Conservation (phyloP, 2,113 vertebrate genomes). For the Sapayoa aenigma region DNA sequence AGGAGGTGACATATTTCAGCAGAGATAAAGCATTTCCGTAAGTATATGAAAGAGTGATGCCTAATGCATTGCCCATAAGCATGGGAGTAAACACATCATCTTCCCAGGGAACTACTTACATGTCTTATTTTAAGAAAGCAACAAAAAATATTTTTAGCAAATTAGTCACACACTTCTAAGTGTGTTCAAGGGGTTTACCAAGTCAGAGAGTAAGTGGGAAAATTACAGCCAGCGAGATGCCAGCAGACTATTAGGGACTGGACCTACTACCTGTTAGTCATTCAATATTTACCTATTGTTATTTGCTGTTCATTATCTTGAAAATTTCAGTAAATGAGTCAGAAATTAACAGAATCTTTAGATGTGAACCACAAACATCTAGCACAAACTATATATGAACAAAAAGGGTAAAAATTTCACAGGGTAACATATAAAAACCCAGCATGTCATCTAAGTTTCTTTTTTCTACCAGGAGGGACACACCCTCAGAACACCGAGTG, state of each 20-base stretch:
- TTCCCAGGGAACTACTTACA: not conserved
- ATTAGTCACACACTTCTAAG: not conserved
- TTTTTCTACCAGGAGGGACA: not conserved
- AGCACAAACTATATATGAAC: not conserved
- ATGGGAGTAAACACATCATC: not conserved
- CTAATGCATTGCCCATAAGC: not conserved
- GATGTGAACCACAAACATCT: not conserved
- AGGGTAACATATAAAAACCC: not conserved
- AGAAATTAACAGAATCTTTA: not conserved
- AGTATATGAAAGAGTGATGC: not conserved
- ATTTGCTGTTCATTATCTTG: not conserved
- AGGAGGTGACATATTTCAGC: slow-evolving; percentile 21
- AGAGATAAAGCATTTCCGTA: not conserved
- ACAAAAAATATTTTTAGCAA: not conserved
- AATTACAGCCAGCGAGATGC: not conserved
- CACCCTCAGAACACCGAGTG: accelerated
- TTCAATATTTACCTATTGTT: not conserved
- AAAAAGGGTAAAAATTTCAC: not conserved
- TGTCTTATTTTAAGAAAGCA: not conserved
- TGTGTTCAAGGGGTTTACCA: not conserved
- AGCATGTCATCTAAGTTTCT: not conserved
- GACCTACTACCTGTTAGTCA: not conserved
- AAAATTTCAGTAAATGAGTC: not conserved
- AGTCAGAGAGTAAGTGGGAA: not conserved
- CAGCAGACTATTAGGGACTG: not conserved